These are phyloP conservation scores for Zaprionus gabonicus DNA, from an alignment of 1,140 invertebrate genomes.

Conservation along the genomic window DNA sequence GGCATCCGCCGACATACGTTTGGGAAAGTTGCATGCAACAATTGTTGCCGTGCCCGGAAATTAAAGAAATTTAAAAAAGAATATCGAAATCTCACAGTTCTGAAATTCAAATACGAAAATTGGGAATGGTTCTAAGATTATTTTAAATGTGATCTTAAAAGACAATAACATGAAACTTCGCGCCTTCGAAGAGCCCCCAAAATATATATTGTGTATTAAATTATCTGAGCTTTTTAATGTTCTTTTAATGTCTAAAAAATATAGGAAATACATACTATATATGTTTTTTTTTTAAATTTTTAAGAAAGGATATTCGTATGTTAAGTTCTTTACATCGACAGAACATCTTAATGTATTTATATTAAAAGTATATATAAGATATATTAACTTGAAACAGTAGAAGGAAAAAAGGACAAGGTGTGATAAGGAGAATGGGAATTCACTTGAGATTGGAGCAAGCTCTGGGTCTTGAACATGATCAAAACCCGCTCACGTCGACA, in stretches of 20 bases:
- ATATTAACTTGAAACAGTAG: not conserved
- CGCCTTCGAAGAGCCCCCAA: no score
- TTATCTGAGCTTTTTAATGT: not conserved
- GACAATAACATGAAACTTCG: no score
- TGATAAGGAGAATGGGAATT: not conserved
- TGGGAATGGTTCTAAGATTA: not conserved
- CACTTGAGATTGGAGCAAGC: not conserved
- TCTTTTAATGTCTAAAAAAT: no score
- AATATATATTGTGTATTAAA: no score
- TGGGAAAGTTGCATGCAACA: constrained; percentile 38
- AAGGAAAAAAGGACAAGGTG: not conserved
- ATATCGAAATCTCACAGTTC: not conserved
- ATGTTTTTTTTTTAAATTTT: not conserved
- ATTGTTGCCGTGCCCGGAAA: not conserved
- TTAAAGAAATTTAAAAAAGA: not conserved
- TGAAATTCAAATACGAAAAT: not conserved
- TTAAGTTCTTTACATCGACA: no score
- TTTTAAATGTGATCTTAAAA: not conserved
- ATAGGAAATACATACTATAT: no score
- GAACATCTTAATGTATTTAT: no score
- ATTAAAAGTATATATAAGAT: no score
- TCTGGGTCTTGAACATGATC: not conserved
- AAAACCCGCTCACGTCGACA: constrained; percentile 33
- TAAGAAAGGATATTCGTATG: not conserved
- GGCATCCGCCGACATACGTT: not conserved